Conservation (phyloP, 2,888 invertebrate species). For the Tenthredo mesomela region DNA sequence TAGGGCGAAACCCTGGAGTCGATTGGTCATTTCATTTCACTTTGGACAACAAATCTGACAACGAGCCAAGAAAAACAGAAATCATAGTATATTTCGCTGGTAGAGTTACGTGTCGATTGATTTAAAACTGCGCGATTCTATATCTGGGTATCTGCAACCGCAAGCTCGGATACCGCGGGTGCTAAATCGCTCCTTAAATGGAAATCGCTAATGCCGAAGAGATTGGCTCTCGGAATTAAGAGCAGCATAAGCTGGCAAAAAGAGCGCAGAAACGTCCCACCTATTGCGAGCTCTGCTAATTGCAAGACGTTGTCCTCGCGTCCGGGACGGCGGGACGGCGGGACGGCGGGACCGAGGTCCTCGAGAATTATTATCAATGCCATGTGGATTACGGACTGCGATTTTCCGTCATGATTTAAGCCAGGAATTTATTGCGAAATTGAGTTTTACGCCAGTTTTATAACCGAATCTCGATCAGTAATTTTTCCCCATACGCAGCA, state of each 20-base stretch:
- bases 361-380: constrained; percentile 39
- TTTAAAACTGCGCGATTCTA: not conserved
- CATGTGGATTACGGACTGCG: not conserved
- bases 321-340: no score
- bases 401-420: not conserved
- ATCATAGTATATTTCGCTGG: not conserved
- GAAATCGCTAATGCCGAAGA: not conserved
- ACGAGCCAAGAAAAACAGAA: constrained; percentile 38
- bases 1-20: not conserved
- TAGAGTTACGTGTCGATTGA: not conserved
- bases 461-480: not conserved
- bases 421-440: not conserved
- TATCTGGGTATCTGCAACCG: not conserved
- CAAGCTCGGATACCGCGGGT: not conserved
- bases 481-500: not conserved
- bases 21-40: not conserved
- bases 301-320: constrained; percentile 45
- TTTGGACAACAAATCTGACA: not conserved
- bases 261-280: constrained; percentile 1
- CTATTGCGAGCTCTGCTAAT: constrained; percentile 11
- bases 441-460: not conserved
- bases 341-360: constrained; percentile 45
- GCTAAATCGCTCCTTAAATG: constrained; percentile 22
- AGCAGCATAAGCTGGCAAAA: not conserved
- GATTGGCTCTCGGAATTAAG: not conserved